phyloP scores from a whole-genome alignment of 2,888 invertebrate species.

The Trissoscelio sp. region DNA sequence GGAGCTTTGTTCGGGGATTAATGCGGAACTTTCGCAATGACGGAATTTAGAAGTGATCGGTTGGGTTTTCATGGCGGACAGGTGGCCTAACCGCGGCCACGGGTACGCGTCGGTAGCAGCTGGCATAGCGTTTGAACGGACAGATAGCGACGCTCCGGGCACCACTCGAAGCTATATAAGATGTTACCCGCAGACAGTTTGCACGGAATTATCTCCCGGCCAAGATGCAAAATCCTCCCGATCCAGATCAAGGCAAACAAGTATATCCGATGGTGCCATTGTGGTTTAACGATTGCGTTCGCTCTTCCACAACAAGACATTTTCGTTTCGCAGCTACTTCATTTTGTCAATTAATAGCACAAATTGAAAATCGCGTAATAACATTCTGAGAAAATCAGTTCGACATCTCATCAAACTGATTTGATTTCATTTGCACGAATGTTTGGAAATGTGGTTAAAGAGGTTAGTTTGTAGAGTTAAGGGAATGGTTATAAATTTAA shows the following conservation, averaged over 20 bases:
- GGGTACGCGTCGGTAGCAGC: conserved; percentile 52
- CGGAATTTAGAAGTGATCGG: conserved; percentile 56
- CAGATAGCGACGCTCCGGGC: conserved; percentile 26
- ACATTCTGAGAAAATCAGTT: too few relatives aligned
- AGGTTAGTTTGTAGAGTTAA: too few relatives aligned
- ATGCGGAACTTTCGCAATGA: conserved; percentile 41
- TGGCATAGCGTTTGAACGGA: conserved; percentile 26
- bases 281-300: conserved; percentile 57
- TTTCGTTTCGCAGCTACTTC: conserved; percentile 24
- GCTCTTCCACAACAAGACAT: conserved; percentile 41
- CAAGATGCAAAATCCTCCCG: conserved; percentile 64
- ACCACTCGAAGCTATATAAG: conserved; percentile 50
- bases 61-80: conserved; percentile 44
- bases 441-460: too few relatives aligned
- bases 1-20: conserved; percentile 34
- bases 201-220: conserved; percentile 60
- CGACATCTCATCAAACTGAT: too few relatives aligned
- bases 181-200: conserved; percentile 64
- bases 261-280: conserved; percentile 52
- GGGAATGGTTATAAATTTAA: too few relatives aligned
- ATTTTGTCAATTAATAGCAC: conserved; percentile 43
- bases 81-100: conserved; percentile 57
- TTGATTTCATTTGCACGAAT: too few relatives aligned
- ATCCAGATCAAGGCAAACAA: conserved; percentile 65
- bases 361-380: conserved; percentile 16